Conservation (phyloP, 2,888 invertebrate species). For the Lasiommata megera region DNA sequence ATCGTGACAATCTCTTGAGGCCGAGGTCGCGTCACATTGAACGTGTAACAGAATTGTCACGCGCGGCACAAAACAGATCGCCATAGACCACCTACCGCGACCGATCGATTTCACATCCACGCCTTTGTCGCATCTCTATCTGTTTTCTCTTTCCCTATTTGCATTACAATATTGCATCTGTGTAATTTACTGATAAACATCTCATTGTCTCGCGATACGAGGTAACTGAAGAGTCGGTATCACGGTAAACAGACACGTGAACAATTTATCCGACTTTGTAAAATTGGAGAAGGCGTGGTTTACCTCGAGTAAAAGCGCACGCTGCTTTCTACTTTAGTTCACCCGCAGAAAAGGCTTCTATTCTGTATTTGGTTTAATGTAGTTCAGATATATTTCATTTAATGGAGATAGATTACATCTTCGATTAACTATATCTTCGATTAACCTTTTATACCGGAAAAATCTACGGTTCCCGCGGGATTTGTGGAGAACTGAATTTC, state of each 20-base stretch:
- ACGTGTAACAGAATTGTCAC: conserved; percentile 56
- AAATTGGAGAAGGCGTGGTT: not conserved
- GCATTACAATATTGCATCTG: conserved; percentile 49
- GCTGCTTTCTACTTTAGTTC: too few relatives aligned
- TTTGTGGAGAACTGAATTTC: too few relatives aligned
- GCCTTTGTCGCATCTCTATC: conserved; percentile 48
- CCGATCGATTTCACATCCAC: conserved; percentile 66
- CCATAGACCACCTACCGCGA: conserved; percentile 51
- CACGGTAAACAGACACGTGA: conserved; percentile 16
- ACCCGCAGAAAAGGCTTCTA: too few relatives aligned
- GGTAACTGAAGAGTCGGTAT: conserved; percentile 8
- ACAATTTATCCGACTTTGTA: not conserved
- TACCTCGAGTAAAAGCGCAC: too few relatives aligned
- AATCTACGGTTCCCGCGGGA: too few relatives aligned
- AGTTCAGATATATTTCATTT: too few relatives aligned
- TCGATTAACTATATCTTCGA: too few relatives aligned
- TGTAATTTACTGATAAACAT: conserved; percentile 34
- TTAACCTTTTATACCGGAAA: too few relatives aligned
- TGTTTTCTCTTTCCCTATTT: conserved; percentile 62
- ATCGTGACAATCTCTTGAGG: conserved; percentile 54
- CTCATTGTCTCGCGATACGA: conserved; percentile 30
- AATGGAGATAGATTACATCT: too few relatives aligned
- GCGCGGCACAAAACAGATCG: conserved; percentile 51
- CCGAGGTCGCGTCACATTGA: conserved; percentile 61
- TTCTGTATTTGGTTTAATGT: too few relatives aligned